Base-by-base conservation (phyloP, 2,113 vertebrate genomes). In the Proterorhinus semilunaris region DNA sequence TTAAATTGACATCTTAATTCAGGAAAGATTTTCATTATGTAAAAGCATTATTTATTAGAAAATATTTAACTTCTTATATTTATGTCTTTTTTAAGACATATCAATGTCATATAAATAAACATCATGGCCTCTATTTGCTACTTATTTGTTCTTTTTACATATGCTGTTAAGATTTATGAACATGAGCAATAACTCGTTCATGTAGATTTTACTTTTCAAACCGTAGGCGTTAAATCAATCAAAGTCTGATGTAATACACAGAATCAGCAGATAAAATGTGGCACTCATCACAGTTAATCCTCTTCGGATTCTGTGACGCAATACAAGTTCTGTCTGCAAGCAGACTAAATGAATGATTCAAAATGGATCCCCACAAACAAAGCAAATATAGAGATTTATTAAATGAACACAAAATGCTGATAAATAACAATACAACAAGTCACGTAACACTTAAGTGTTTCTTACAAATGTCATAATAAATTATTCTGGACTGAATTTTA, bases 311-410 rank as follows among this genome's bases (percentile, higher is more conserved):
- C 45, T 43, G 63, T 84, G 78, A 81, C 51, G 17, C 76, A 83
- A 86, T 57, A 46, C 13, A 4, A 52, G 62, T 15, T 68, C 15
- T 46, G 46, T 43, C 17, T 65, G 36, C 44, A 6, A 47, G 10
- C 12, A 53, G 55, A 70, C 61, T n/a, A 5, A 64, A 57, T 7
- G 36, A 15, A 58, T 65, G 11, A 62, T 4, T 46, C 5, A 44
- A 36, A n/a, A 44, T 61, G 15, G 4, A 61, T n/a, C 4, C 15
- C n/a, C 58, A n/a, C 42, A 61, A 44, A 75, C 55, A 86, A 82
- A 80, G 7, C 16, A 75, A 67, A 71, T 77, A 82, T 72, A 80
- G 84, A 90, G 64, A 72, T 85, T 81, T 83, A 76, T 88, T 86
- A 71, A 79, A 47, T 81, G 62, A 81, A 72, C 59, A 57, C 3